Evolutionary conservation across 2,113 vertebrate species (phyloP).

Genomic region (Vimba vimba): DNA sequence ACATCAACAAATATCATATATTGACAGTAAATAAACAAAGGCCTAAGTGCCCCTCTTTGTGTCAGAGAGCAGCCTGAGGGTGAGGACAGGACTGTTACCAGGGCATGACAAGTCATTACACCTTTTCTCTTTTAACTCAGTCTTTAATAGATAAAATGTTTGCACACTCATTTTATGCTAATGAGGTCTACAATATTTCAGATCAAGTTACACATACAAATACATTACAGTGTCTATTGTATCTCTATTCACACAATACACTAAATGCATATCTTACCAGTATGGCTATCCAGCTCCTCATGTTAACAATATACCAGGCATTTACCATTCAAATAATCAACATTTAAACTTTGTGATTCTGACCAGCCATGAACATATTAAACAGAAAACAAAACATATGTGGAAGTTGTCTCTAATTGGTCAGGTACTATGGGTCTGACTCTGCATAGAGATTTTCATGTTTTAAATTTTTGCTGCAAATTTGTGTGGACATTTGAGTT

Average conservation of each 20-base stretch:
- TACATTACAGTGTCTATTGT: too few species aligned
- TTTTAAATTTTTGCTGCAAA: neutral
- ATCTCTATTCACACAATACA: too few species aligned
- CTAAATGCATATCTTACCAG: neutral
- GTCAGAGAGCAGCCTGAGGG: neutral
- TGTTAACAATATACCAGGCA: neutral
- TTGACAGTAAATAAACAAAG: conserved; percentile 21
- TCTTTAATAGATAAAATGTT: neutral
- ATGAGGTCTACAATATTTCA: neutral
- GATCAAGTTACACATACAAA: neutral
- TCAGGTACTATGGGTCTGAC: too few species aligned
- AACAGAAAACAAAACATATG: neutral
- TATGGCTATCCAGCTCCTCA: neutral
- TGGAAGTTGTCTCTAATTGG: too few species aligned
- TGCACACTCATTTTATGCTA: neutral
- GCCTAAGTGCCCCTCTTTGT: neutral
- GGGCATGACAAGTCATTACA: conserved; percentile 9
- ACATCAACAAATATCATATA: neutral
- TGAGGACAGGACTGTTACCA: conserved; percentile 2
- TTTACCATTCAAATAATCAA: neutral
- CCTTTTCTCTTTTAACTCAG: neutral
- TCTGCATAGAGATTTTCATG: neutral
- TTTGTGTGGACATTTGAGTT: too few species aligned
- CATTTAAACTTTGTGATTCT: neutral
- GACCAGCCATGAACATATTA: neutral